Conservation (phyloP, 2,113 vertebrate genomes). For the Albula glossodonta region DNA sequence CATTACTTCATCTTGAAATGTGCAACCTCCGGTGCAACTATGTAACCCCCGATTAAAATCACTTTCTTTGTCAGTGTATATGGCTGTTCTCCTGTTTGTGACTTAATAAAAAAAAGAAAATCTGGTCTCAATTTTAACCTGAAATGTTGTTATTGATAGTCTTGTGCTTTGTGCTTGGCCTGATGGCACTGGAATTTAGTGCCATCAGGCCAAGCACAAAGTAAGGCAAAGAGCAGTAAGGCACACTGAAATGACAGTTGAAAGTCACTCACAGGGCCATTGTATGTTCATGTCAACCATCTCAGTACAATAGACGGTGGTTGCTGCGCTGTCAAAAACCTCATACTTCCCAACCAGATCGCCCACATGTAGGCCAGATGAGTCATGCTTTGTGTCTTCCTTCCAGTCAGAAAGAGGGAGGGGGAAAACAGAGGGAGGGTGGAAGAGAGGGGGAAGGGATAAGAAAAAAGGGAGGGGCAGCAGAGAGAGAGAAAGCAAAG, state of each 20-base stretch:
- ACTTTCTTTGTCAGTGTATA: not conserved
- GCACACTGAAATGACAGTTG: not conserved
- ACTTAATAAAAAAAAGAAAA: not conserved
- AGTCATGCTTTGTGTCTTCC: not conserved
- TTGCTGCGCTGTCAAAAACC: not conserved
- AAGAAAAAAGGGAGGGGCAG: constrained; percentile 33
- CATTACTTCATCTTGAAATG: not conserved
- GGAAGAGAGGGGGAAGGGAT: constrained; percentile 35
- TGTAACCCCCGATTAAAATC: not conserved
- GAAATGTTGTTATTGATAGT: not conserved
- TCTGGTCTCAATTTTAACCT: not conserved
- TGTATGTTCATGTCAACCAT: not conserved
- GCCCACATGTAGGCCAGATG: constrained; percentile 23
- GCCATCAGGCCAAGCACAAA: too few species aligned
- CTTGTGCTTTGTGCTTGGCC: not conserved
- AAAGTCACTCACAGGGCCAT: not conserved
- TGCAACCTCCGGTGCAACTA: not conserved
- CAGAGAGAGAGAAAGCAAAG: constrained; percentile 30
- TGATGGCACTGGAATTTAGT: not conserved
- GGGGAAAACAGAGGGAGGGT: constrained; percentile 12
- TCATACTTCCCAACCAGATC: constrained; percentile 28
- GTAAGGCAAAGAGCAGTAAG: not conserved
- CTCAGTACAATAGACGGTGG: not conserved
- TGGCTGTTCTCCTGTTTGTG: not conserved
- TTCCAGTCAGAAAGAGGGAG: not conserved